These are phyloP conservation scores for Loxodonta africana DNA, from an alignment of 2,113 vertebrate genomes.

Conservation along the genomic window DNA sequence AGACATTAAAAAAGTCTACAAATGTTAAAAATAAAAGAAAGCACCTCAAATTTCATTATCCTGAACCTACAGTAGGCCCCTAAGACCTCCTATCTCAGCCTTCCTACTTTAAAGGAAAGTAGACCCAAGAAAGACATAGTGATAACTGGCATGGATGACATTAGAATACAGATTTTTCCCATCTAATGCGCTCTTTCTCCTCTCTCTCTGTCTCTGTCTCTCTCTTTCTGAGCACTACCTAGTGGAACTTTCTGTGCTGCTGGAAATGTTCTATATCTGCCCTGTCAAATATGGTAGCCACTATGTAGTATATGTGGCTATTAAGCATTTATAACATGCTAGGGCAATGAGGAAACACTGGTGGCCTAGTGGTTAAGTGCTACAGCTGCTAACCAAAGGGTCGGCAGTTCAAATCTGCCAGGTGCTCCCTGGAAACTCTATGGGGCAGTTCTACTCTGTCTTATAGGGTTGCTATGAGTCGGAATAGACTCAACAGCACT, in stretches of 20 bases:
- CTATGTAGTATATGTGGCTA: background rate
- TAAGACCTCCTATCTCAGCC: background rate
- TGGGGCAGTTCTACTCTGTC: too few relatives aligned
- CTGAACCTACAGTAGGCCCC: background rate
- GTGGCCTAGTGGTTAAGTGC: too few relatives aligned
- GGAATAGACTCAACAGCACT: too few relatives aligned
- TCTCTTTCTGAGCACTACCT: background rate
- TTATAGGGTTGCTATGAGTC: too few relatives aligned
- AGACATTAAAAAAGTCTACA: conserved; percentile 10
- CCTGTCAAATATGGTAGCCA: background rate
- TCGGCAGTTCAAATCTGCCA: too few relatives aligned
- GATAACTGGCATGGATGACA: background rate
- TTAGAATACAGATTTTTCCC: background rate
- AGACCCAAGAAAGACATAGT: background rate
- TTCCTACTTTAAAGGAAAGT: background rate
- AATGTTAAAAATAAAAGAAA: conserved; percentile 49
- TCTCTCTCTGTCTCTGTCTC: accelerated
- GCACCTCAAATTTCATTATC: background rate
- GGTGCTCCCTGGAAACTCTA: too few relatives aligned
- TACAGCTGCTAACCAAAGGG: too few relatives aligned
- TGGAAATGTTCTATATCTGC: background rate
- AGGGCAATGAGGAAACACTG: background rate
- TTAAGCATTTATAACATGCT: background rate
- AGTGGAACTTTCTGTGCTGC: background rate
- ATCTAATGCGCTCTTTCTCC: background rate